These are phyloP conservation scores for Rallus crepitans DNA, from an alignment of 2,797 vertebrate species.

Conservation along the genomic window DNA sequence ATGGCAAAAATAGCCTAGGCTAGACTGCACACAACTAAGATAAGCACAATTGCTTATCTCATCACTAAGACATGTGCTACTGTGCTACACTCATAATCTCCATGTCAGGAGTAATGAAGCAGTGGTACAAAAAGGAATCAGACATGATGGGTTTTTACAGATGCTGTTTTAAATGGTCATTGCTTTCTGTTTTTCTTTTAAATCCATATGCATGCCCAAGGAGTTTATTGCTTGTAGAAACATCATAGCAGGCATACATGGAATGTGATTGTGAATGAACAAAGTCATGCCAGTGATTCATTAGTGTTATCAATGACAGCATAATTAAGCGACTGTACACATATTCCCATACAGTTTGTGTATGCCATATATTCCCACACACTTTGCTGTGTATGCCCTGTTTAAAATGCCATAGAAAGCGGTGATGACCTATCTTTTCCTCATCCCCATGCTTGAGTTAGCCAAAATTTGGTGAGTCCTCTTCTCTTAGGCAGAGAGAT, in stretches of 20 bases:
- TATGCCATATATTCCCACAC: not conserved
- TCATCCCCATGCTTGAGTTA: not conserved
- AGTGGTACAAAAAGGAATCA: not conserved
- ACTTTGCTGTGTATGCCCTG: not conserved
- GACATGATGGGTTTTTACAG: not conserved
- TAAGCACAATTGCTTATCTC: not conserved
- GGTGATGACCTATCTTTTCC: not conserved
- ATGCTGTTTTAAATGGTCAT: not conserved
- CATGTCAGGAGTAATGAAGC: not conserved
- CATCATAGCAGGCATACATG: not conserved
- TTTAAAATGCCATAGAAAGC: not conserved
- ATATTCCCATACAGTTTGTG: not conserved
- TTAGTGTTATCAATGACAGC: not conserved
- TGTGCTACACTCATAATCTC: not conserved
- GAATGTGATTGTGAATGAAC: not conserved
- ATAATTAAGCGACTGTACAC: not conserved
- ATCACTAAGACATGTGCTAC: not conserved
- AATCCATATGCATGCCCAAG: not conserved
- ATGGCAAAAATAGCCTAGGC: not conserved
- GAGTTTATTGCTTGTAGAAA: not conserved
- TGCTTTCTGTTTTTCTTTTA: not conserved
- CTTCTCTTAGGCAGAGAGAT: not conserved
- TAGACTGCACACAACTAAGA: not conserved
- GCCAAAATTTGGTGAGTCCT: not conserved
- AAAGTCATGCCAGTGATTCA: not conserved